Conservation (phyloP, 2,888 invertebrate genomes). For the Drosophila diplacantha region DNA sequence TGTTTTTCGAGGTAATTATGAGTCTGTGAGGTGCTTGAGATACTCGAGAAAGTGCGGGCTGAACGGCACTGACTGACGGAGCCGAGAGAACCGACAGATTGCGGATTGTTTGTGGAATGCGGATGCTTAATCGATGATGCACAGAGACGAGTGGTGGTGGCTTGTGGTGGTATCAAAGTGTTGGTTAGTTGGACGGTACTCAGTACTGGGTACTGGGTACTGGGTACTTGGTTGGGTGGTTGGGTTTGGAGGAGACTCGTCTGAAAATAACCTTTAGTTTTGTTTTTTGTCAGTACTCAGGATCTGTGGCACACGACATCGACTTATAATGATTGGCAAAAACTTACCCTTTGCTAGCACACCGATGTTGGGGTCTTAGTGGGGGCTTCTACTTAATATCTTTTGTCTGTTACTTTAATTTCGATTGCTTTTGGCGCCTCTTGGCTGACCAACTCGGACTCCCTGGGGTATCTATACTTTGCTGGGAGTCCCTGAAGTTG, state of each 20-base stretch:
- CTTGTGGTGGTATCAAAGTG: constrained; percentile 27
- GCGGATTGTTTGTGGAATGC: constrained; percentile 25
- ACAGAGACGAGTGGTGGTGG: constrained; percentile 12
- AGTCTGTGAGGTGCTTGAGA: constrained; percentile 51
- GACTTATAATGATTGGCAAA: constrained; percentile 62
- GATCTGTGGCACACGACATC: constrained; percentile 61
- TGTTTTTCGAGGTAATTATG: constrained; percentile 27
- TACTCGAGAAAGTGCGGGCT: constrained; percentile 50
- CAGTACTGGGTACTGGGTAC: background rate
- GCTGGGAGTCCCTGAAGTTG: constrained; percentile 7
- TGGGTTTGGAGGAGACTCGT: constrained; percentile 30
- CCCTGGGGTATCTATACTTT: background rate
- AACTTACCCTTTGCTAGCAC: constrained; percentile 66
- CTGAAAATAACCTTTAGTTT: constrained; percentile 65
- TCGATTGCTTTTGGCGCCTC: background rate
- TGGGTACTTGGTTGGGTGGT: constrained; percentile 17
- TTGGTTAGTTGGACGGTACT: constrained; percentile 23
- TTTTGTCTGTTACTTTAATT: constrained; percentile 16
- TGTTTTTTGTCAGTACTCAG: constrained; percentile 37
- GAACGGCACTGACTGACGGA: constrained; percentile 39
- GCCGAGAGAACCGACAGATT: constrained; percentile 30
- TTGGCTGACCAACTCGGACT: constrained; percentile 27
- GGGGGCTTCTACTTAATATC: constrained; percentile 28
- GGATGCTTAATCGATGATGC: constrained; percentile 31
- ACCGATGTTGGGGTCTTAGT: constrained; percentile 48